phyloP scores from a whole-genome alignment of 2,113 vertebrate species.

The Ardeotis arabs region DNA sequence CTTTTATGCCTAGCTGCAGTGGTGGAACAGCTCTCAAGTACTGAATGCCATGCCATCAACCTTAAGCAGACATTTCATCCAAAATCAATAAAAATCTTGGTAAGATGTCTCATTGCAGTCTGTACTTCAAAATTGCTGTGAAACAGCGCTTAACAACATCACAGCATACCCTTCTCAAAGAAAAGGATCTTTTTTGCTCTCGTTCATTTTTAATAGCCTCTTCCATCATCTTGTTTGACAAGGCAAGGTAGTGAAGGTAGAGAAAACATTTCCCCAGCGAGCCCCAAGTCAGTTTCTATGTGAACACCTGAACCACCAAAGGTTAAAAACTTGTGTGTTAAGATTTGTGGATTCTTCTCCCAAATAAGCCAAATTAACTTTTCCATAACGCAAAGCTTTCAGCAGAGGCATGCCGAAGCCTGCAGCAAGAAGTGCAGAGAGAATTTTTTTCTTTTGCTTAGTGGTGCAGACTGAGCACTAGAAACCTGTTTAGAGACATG shows the following conservation, averaged over 20 bases:
- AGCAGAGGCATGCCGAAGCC: background rate
- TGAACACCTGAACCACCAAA: background rate
- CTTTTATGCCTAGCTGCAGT: background rate
- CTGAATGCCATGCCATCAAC: background rate
- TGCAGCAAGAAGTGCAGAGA: background rate
- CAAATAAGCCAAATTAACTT: background rate
- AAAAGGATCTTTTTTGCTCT: background rate
- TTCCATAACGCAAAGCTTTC: background rate
- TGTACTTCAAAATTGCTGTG: background rate
- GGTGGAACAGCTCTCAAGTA: background rate
- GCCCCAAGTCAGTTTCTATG: too few species aligned
- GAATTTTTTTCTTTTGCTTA: background rate
- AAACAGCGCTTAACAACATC: background rate
- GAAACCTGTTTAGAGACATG: background rate
- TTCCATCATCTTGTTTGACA: background rate
- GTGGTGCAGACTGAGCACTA: background rate
- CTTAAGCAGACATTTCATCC: background rate
- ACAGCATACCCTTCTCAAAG: background rate
- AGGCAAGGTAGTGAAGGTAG: background rate
- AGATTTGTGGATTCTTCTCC: background rate
- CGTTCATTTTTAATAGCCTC: background rate
- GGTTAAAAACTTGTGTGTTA: background rate
- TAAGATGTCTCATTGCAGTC: fast-evolving
- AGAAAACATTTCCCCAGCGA: background rate
- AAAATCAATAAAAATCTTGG: background rate